phyloP scores from a whole-genome alignment of 2,113 vertebrate species.

The Myotis lucifugus region DNA sequence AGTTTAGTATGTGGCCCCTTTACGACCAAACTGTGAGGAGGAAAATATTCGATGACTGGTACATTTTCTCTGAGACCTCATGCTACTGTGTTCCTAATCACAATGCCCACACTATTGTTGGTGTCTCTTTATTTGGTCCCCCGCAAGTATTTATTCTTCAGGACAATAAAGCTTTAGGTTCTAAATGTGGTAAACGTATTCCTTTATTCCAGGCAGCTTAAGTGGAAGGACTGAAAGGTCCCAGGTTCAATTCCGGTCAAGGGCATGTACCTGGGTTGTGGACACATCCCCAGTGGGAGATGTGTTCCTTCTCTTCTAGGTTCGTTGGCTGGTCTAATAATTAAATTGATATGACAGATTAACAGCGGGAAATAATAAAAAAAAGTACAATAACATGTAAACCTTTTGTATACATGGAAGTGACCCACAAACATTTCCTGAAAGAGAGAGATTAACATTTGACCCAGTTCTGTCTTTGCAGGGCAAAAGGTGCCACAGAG shows the following conservation, averaged over 20 bases:
- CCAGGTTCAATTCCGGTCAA: too few relatives aligned
- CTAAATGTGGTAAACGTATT: neutral
- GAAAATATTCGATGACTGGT: neutral
- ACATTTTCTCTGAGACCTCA: neutral
- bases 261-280: too few relatives aligned
- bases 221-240: too few relatives aligned
- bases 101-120: accelerated
- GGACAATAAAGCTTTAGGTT: neutral
- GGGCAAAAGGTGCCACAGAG: neutral
- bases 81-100: neutral
- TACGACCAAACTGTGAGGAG: neutral
- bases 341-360: neutral
- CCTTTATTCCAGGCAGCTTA: neutral
- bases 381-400: neutral
- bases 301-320: neutral
- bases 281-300: too few relatives aligned
- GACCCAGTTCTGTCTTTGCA: neutral
- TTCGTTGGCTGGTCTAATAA: neutral
- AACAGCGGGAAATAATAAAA: neutral
- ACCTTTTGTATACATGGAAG: neutral
- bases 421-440: neutral
- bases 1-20: neutral
- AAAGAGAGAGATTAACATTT: neutral
- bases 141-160: neutral
- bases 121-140: neutral